Percentiles rank a stretch among this genome's conserved stretches.
These are phyloP conservation scores for Trachelus stipa DNA, from an alignment of 2,888 invertebrate species.

Conservation along the genomic window DNA sequence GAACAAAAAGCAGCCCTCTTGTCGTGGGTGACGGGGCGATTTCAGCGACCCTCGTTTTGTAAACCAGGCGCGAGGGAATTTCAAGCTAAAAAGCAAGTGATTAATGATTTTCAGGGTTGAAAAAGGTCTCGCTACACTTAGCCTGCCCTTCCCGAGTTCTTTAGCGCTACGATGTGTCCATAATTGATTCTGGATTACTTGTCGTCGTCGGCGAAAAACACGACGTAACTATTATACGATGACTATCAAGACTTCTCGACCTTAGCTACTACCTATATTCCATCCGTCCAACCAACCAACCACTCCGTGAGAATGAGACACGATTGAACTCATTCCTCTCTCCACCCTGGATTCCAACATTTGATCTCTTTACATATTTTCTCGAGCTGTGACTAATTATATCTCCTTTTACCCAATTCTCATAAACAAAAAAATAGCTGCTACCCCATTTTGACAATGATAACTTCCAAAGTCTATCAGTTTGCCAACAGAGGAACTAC, in stretches of 20 bases:
- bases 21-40: conserved; percentile 59
- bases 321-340: neutral
- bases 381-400: neutral
- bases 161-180: conserved; percentile 35
- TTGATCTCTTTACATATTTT: neutral
- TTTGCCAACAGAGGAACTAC: neutral
- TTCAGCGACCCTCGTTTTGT: conserved; percentile 59
- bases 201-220: conserved; percentile 45
- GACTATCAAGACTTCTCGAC: conserved; percentile 29
- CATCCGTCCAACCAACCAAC: neutral
- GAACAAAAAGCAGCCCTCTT: conserved; percentile 51
- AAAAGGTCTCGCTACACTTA: conserved; percentile 38
- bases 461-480: neutral
- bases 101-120: conserved; percentile 58
- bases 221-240: conserved; percentile 32
- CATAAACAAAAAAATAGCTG: neutral
- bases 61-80: conserved; percentile 65
- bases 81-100: conserved; percentile 63
- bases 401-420: neutral
- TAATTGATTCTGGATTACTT: conserved; percentile 60
- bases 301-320: neutral
- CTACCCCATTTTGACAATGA: neutral
- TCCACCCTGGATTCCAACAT: neutral
- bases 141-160: conserved; percentile 23
- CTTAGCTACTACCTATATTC: neutral